Evolutionary conservation across 1,140 invertebrate genomes (phyloP), one percentile per base, ranked within the genome.

Genomic region (Tetramorium parvispinum): DNA sequence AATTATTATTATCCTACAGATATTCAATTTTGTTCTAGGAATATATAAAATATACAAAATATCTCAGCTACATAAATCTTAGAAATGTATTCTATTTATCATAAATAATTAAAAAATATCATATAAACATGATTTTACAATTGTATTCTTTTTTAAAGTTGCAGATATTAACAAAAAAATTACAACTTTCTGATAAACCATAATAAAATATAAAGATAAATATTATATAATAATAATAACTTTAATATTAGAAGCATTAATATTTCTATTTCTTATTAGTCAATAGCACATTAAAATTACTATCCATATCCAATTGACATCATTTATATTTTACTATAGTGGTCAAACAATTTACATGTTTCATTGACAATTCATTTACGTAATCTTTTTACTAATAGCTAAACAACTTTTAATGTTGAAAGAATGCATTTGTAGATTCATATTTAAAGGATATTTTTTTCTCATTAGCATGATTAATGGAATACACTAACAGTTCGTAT

Each of bases 371-470:
- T 32, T 75, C 0, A 75, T 75, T 55, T 11, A 16, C 37, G n/a
- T 32, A 73, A 32, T 55, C 11, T 37, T 55, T 75, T 0, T 21
- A n/a, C 16, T 73, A 73, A 73, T n/a, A 6, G 4, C 2, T 37
- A 37, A 51, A 24, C 10, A 37, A 55, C 10, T 75, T 37, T 21
- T 18, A 16, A 32, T 51, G 16, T 11, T 8, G 16, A 49, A 75
- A 75, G 6, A 75, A 75, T 55, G 27, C 32, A 21, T 53, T 75
- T 75, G 7, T 11, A 55, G n/a, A n/a, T 1, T 4, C 11, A 16
- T 40, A 13, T 75, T 75, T 75, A 75, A 37, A 75, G 1, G 2
- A 40, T 4, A n/a, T 46, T 71, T 70, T 73, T 66, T 71, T 51
- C 3, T 32, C 27, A 73, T 75, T 55, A 75, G 7, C 27, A 55